Base-by-base conservation (phyloP, 2,113 vertebrate genomes). In the Danio rerio region DNA sequence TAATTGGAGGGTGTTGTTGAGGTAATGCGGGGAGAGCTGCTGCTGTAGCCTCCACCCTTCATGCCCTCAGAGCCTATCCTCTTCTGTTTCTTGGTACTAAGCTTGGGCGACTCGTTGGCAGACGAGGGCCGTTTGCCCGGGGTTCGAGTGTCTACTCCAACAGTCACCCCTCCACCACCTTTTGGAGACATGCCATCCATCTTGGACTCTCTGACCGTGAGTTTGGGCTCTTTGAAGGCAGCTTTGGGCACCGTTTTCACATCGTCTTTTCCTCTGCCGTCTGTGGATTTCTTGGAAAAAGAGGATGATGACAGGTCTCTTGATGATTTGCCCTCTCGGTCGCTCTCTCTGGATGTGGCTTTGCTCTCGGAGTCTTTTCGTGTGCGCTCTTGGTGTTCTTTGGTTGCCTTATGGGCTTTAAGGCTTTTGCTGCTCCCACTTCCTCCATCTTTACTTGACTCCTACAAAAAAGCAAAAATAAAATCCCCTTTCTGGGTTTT, bases 301-400 rank as follows among this genome's bases (percentile, higher is more conserved):
- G 93, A 92, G 0, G 91, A 91, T 21, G 90, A 91, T 1, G 83
- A 89, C n/a, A 88, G 88, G 58, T 93, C 92, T 0, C 92, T 91
- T 47, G 86, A 83, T 2, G 89, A 87, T 76, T 93, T 93, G 43
- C 93, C 93, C 7, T 98, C 97, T 1, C 96, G 91, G 69, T 98
- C 96, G 0, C 91, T 92, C 85, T 94, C 93, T 47, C 88, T 96
- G 43, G 95, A 94, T 5, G 94, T 87, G 81, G 91, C 90, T 93
- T 97, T 98, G 92, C 96, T 97, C 92, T 99, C 97, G 0, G 96
- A 96, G 93, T 99, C 97, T 92, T 98, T 99, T 70, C 96, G 92
- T 0, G 96, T 94, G 21, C 96, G 93, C 74, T 99, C 97, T 0
- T 96, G 93, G 86, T 98, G 97, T 86, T 99, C 97, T 93, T 98